These are phyloP conservation scores for Pitangus sulphuratus DNA, from an alignment of 2,797 vertebrate genomes.

Conservation along the genomic window DNA sequence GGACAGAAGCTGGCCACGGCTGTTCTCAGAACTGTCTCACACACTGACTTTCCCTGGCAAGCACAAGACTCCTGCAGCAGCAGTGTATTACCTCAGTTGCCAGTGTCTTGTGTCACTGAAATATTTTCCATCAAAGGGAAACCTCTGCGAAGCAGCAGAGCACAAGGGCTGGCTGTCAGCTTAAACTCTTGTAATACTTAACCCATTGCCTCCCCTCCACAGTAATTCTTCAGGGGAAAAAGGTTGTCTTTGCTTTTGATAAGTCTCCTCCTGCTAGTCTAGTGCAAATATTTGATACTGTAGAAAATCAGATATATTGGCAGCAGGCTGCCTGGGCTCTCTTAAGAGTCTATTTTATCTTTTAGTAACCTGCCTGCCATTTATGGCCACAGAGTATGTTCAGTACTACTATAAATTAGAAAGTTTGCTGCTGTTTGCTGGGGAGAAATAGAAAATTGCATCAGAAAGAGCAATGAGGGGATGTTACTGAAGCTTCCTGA, in stretches of 20 bases:
- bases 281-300: not conserved
- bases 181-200: constrained; percentile 17
- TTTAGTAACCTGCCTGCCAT: not conserved
- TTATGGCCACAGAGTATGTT: not conserved
- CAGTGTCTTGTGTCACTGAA: constrained; percentile 32
- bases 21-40: not conserved
- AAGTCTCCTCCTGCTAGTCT: not conserved
- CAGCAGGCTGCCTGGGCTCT: not conserved
- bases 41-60: constrained; percentile 4
- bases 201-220: constrained; percentile 8
- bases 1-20: not conserved
- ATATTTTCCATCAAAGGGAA: constrained; percentile 70
- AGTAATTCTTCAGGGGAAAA: not conserved
- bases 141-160: constrained; percentile 6
- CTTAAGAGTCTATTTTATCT: not conserved
- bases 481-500: not conserved
- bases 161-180: not conserved
- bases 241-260: not conserved
- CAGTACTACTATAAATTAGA: not conserved
- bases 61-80: not conserved
- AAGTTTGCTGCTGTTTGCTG: not conserved
- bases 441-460: not conserved
- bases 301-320: not conserved
- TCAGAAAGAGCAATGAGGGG: not conserved
- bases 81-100: constrained; percentile 19